Percentiles rank a stretch among this genome's conserved stretches.
Evolutionary conservation across 2,888 invertebrate species (phyloP).

Genomic region (Aproaerema taeniolella): DNA sequence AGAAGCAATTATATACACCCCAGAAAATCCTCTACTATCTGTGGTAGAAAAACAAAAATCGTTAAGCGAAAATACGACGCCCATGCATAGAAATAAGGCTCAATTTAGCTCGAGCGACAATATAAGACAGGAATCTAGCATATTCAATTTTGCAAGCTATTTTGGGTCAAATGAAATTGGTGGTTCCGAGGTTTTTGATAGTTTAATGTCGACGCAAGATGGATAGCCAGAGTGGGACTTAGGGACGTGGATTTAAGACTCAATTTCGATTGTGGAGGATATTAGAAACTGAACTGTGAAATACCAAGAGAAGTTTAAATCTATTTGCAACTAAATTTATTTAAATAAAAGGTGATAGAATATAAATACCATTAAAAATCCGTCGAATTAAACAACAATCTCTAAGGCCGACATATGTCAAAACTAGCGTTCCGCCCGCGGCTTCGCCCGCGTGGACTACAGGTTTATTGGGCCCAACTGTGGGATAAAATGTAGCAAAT

Average conservation of each 20-base stretch:
- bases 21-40: slow-evolving; percentile 32
- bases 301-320: too few relatives aligned
- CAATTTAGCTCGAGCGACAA: slow-evolving; percentile 69
- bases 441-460: too few relatives aligned
- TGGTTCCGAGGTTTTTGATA: slow-evolving; percentile 80
- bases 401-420: too few relatives aligned
- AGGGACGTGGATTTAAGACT: slow-evolving; percentile 59
- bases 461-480: too few relatives aligned
- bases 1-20: slow-evolving; percentile 49
- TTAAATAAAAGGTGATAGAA: too few relatives aligned
- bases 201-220: slow-evolving; percentile 54
- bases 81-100: slow-evolving; percentile 56
- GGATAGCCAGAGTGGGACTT: slow-evolving; percentile 57
- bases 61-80: slow-evolving; percentile 59
- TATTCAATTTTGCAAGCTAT: slow-evolving; percentile 81
- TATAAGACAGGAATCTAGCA: slow-evolving; percentile 53
- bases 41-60: slow-evolving; percentile 50
- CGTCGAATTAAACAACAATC: too few relatives aligned
- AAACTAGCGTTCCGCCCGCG: too few relatives aligned
- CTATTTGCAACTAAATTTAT: too few relatives aligned
- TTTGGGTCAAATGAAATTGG: slow-evolving; percentile 75
- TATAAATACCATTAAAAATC: too few relatives aligned
- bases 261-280: too few relatives aligned
- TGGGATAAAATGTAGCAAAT: too few relatives aligned
- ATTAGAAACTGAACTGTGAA: too few relatives aligned